Conservation (phyloP, 2,113 vertebrate species). For the Hydrochoerus hydrochaeris region DNA sequence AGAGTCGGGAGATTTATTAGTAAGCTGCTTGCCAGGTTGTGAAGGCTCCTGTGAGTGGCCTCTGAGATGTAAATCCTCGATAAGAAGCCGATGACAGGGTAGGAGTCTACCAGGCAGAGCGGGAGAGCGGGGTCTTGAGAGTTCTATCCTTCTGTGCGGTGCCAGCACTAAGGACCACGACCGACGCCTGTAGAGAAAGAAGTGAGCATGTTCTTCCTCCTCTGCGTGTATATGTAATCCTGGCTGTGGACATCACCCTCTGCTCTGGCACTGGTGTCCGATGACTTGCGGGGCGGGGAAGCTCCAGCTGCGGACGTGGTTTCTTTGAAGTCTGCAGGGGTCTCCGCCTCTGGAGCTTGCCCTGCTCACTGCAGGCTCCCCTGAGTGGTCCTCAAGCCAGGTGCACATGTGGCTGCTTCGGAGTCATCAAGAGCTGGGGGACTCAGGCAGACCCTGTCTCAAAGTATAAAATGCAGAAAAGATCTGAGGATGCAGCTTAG, state of each 20-base stretch:
- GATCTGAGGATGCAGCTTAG: background rate
- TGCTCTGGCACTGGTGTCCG: background rate
- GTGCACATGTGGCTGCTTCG: accelerated
- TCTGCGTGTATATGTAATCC: background rate
- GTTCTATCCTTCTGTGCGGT: background rate
- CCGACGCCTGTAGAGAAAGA: background rate
- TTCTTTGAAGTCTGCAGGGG: background rate
- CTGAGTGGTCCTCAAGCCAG: background rate
- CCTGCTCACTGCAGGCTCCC: background rate
- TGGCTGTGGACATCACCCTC: background rate
- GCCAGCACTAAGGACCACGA: background rate
- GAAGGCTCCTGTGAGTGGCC: background rate
- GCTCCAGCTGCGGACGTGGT: background rate
- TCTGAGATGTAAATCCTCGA: background rate
- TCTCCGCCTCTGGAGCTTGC: background rate
- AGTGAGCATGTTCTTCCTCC: background rate
- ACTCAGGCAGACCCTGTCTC: background rate
- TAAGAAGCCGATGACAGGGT: background rate
- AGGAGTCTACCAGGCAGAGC: background rate
- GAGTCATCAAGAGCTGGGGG: background rate
- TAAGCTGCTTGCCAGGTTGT: background rate
- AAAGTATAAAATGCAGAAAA: background rate
- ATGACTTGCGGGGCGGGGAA: background rate
- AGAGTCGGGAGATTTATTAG: background rate
- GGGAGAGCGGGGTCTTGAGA: background rate